phyloP scores from a whole-genome alignment of 1,140 invertebrate genomes.

The Drosophila seguyi region DNA sequence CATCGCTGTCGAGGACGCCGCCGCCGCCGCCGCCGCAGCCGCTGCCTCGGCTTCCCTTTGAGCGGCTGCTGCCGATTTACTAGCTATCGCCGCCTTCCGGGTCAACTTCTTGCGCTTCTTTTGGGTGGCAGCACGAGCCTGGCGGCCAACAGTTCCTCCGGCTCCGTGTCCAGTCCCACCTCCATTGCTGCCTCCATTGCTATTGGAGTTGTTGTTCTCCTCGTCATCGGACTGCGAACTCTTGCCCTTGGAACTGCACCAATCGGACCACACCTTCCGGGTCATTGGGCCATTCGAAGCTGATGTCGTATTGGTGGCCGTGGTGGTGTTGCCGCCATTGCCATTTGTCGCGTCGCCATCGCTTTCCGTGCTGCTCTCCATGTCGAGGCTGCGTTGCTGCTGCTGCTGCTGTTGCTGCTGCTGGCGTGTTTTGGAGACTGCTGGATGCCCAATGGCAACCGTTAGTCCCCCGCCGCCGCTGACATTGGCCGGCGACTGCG shows the following conservation, averaged over 20 bases:
- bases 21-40: slow-evolving; percentile 56
- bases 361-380: slow-evolving; percentile 85
- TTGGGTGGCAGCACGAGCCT: slow-evolving; percentile 67
- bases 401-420: slow-evolving; percentile 40
- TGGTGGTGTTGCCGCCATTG: slow-evolving; percentile 86
- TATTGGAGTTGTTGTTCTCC: slow-evolving; percentile 84
- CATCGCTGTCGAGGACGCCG: slow-evolving; percentile 30
- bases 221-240: slow-evolving; percentile 87
- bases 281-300: slow-evolving; percentile 86
- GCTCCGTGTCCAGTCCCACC: slow-evolving; percentile 2
- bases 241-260: slow-evolving; percentile 88
- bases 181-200: slow-evolving; percentile 58
- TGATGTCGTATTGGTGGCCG: slow-evolving; percentile 86
- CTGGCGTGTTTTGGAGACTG: slow-evolving; percentile 64
- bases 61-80: slow-evolving; percentile 79
- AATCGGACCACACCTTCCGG: slow-evolving; percentile 91
- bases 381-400: slow-evolving; percentile 70
- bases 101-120: slow-evolving; percentile 85
- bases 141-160: slow-evolving; percentile 35
- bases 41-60: slow-evolving; percentile 75
- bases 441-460: slow-evolving; percentile 32
- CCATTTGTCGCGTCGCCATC: slow-evolving; percentile 86
- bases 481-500: slow-evolving; percentile 71
- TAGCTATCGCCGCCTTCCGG: slow-evolving; percentile 80
- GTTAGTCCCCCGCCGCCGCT: slow-evolving; percentile 37